Conservation (phyloP, 1,140 invertebrate genomes). For the Parasteatoda tepidariorum region DNA sequence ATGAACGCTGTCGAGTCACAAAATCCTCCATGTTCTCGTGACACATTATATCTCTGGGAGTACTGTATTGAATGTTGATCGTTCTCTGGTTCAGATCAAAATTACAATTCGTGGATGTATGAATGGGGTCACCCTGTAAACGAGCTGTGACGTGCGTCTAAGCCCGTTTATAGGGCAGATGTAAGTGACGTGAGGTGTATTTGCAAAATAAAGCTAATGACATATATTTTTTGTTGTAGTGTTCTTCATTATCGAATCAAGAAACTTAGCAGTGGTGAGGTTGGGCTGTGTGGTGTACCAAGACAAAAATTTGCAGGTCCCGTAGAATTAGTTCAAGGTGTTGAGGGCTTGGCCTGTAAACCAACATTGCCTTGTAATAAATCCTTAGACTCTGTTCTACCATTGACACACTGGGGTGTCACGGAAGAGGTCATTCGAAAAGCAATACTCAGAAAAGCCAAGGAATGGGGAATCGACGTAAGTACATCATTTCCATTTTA, state of each 20-base stretch:
- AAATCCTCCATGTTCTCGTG: no score
- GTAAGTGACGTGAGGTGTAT: no score
- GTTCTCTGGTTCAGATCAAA: no score
- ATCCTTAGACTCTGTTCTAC: slow-evolving; percentile 64
- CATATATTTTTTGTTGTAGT: slow-evolving; percentile 56
- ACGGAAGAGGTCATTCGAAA: slow-evolving; percentile 69
- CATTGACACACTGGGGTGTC: slow-evolving; percentile 70
- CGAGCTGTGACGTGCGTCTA: no score
- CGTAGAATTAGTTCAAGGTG: slow-evolving; percentile 63
- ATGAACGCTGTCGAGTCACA: no score
- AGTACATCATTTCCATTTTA: slow-evolving; percentile 53
- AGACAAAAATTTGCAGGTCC: slow-evolving; percentile 63
- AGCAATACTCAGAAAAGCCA: slow-evolving; percentile 66
- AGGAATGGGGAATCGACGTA: slow-evolving; percentile 65
- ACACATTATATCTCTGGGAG: no score
- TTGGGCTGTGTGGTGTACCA: slow-evolving; percentile 63
- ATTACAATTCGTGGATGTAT: no score
- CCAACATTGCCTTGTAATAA: slow-evolving; percentile 68
- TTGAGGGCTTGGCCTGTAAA: slow-evolving; percentile 64
- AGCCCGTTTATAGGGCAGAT: no score
- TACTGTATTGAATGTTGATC: no score
- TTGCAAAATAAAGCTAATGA: no score
- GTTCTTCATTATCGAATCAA: slow-evolving; percentile 66
- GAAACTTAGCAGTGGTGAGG: slow-evolving; percentile 61
- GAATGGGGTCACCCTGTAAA: no score